phyloP scores from a whole-genome alignment of 2,797 vertebrate genomes.

The Anguilla obscura region DNA sequence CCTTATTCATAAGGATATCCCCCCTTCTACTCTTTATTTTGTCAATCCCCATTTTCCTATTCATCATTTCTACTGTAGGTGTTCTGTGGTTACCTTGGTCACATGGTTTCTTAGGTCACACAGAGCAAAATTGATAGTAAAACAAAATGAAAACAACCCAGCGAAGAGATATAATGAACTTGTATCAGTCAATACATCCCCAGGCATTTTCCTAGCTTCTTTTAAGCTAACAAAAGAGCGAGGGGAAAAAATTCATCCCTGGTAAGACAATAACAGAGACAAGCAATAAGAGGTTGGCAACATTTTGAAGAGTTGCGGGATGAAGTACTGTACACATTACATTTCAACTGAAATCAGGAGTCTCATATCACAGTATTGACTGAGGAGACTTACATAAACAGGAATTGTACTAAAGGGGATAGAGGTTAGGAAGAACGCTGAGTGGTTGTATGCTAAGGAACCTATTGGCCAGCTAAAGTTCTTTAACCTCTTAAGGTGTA shows the following conservation, averaged over 20 bases:
- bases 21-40: neutral
- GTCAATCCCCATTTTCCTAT: neutral
- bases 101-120: neutral
- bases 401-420: neutral
- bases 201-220: neutral
- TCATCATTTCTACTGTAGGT: neutral
- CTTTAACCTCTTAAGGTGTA: neutral
- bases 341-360: neutral
- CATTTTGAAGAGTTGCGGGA: neutral
- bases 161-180: neutral
- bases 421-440: neutral
- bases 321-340: neutral
- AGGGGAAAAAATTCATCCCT: neutral
- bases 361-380: neutral
- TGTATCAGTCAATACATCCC: neutral
- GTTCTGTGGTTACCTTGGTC: neutral
- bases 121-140: neutral
- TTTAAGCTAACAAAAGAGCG: neutral
- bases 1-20: neutral
- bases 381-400: neutral
- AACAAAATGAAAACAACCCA: neutral
- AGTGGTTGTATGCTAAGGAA: neutral
- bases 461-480: neutral
- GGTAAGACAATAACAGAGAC: neutral
- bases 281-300: neutral